Conservation (phyloP, 2,888 invertebrate genomes). For the Oithona nana region DNA sequence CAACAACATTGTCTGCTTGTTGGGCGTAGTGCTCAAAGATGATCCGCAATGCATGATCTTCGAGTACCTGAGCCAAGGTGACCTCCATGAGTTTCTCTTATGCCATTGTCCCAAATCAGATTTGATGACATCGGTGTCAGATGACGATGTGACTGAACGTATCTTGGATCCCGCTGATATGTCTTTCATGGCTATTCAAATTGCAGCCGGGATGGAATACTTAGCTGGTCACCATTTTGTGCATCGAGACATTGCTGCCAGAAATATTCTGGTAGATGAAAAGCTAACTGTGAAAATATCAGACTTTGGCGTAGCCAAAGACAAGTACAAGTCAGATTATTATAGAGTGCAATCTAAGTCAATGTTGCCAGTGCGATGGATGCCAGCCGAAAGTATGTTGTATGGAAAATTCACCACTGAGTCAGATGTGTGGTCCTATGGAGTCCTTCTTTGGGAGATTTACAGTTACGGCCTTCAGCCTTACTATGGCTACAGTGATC, state of each 20-base stretch:
- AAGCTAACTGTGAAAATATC: constrained; percentile 84
- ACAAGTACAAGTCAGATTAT: constrained; percentile 71
- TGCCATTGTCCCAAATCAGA: constrained; percentile 57
- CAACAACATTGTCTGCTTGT: constrained; percentile 82
- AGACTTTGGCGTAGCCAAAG: constrained; percentile 82
- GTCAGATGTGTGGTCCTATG: constrained; percentile 96
- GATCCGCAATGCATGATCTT: constrained; percentile 80
- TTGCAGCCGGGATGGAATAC: constrained; percentile 47
- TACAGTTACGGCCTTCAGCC: constrained; percentile 90
- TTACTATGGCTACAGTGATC: constrained; percentile 80
- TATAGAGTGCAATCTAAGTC: constrained; percentile 82
- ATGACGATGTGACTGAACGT: constrained; percentile 46
- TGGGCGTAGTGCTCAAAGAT: constrained; percentile 73
- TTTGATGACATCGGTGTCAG: constrained; percentile 30
- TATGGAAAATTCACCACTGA: constrained; percentile 95
- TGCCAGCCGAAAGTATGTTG: constrained; percentile 96
- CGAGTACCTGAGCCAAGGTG: constrained; percentile 92
- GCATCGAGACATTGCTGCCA: constrained; percentile 83
- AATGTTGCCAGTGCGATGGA: constrained; percentile 85
- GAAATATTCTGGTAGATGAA: constrained; percentile 90
- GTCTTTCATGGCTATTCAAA: constrained; percentile 72
- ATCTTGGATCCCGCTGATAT: constrained; percentile 38
- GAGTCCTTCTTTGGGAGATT: constrained; percentile 96
- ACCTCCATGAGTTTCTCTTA: constrained; percentile 86
- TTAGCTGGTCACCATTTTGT: constrained; percentile 65